Percentiles rank a stretch among this genome's conserved stretches.
Evolutionary conservation across 2,888 invertebrate species (phyloP).

Genomic region (Linyphia triangularis): DNA sequence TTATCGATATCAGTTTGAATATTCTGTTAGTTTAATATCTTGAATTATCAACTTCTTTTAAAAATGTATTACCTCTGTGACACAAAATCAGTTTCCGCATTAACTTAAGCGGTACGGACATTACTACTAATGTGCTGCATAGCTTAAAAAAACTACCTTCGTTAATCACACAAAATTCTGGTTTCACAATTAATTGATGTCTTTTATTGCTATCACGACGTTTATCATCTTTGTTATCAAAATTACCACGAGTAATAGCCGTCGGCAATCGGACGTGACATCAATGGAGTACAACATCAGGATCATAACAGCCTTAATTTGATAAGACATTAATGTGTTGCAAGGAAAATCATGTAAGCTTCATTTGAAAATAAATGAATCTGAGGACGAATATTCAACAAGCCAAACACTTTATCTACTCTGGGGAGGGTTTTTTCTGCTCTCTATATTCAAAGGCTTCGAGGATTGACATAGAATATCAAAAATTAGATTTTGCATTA

Average conservation of each 20-base stretch:
- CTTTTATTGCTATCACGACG: constrained; percentile 20
- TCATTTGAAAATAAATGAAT: not conserved
- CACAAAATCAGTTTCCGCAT: too few species aligned
- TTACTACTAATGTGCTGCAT: not conserved
- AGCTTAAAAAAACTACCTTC: not conserved
- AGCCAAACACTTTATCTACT: not conserved
- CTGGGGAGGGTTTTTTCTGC: too few species aligned
- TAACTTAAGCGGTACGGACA: too few species aligned
- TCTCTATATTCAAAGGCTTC: too few species aligned
- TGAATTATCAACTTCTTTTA: too few species aligned
- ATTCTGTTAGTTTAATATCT: too few species aligned
- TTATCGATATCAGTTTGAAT: too few species aligned
- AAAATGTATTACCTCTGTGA: too few species aligned
- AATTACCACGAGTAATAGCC: not conserved
- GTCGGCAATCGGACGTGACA: not conserved
- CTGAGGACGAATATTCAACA: not conserved
- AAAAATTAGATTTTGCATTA: too few species aligned
- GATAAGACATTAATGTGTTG: not conserved
- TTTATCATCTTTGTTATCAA: constrained; percentile 51
- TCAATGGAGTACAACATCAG: not conserved
- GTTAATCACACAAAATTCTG: not conserved
- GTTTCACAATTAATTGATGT: constrained; percentile 24
- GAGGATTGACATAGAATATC: too few species aligned
- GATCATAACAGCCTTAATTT: not conserved
- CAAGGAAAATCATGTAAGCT: not conserved